phyloP scores from a whole-genome alignment of 2,888 invertebrate genomes.

The Pterobdella sp. region DNA sequence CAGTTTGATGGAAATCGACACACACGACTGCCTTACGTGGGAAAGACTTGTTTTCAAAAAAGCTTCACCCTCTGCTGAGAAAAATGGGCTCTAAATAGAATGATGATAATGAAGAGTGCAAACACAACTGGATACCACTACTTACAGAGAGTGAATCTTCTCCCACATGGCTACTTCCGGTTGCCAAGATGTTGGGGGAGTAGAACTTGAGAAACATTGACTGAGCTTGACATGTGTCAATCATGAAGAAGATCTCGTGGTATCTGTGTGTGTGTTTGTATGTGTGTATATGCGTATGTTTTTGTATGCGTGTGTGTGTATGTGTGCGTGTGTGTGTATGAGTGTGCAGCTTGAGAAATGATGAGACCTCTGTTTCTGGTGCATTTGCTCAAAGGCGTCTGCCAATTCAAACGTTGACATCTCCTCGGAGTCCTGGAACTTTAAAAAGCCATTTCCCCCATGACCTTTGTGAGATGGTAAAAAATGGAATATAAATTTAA shows the following conservation, averaged over 20 bases:
- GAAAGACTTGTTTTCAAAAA: no score
- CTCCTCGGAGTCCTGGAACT: conserved; percentile 98
- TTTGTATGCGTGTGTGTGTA: not conserved
- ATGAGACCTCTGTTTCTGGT: conserved; percentile 86
- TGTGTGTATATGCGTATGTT: not conserved
- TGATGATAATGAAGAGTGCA: not conserved
- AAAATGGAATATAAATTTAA: not conserved
- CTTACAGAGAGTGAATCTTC: conserved; percentile 69
- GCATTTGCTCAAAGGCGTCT: conserved; percentile 98
- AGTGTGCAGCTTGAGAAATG: not conserved
- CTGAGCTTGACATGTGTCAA: conserved; percentile 97
- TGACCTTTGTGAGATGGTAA: conserved; percentile 56
- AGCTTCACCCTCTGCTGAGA: no score
- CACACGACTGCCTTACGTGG: no score
- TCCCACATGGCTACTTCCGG: conserved; percentile 93
- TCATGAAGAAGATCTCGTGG: conserved; percentile 94
- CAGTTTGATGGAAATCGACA: no score
- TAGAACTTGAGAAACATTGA: conserved; percentile 96
- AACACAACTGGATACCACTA: not conserved
- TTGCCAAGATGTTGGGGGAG: conserved; percentile 92
- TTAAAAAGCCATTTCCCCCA: conserved; percentile 96
- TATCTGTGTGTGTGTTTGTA: conserved; percentile 61
- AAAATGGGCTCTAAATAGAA: no score
- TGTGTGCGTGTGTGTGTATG: not conserved
- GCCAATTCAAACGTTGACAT: conserved; percentile 95